phyloP scores from a whole-genome alignment of 1,140 invertebrate genomes.

The Aphidius ervi region DNA sequence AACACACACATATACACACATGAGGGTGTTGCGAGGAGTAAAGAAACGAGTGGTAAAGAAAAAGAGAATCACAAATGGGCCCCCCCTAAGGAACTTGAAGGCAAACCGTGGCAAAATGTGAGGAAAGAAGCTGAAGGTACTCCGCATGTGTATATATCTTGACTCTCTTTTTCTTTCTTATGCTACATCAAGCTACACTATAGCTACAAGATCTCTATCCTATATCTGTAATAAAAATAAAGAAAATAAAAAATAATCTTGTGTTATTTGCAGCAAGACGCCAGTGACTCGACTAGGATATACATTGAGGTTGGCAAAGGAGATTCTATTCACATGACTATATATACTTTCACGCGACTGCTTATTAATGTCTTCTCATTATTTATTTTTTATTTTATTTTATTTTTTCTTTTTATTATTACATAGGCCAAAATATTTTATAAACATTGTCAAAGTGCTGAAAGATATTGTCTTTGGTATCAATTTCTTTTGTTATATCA shows the following conservation, averaged over 20 bases:
- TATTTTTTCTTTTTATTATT: background rate
- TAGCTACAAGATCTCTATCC: too few species aligned
- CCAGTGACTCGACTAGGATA: constrained; percentile 22
- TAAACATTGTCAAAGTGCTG: background rate
- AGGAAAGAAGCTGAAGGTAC: too few species aligned
- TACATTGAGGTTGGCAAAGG: constrained; percentile 44
- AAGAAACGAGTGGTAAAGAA: background rate
- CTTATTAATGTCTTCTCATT: constrained; percentile 28
- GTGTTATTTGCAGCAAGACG: too few species aligned
- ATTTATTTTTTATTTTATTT: background rate
- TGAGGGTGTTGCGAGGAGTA: background rate
- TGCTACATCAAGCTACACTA: too few species aligned
- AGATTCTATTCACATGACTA: constrained; percentile 11
- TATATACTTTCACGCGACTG: constrained; percentile 34
- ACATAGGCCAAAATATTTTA: background rate
- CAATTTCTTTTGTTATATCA: background rate
- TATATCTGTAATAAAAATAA: too few species aligned
- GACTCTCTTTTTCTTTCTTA: too few species aligned
- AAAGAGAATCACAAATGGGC: too few species aligned
- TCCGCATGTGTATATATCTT: too few species aligned
- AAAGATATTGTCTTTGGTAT: too few species aligned
- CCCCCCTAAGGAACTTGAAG: too few species aligned
- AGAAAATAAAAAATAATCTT: too few species aligned
- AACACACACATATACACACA: background rate
- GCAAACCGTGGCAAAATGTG: too few species aligned